Conservation (phyloP, 2,797 vertebrate species). For the Centropyge bicolor region DNA sequence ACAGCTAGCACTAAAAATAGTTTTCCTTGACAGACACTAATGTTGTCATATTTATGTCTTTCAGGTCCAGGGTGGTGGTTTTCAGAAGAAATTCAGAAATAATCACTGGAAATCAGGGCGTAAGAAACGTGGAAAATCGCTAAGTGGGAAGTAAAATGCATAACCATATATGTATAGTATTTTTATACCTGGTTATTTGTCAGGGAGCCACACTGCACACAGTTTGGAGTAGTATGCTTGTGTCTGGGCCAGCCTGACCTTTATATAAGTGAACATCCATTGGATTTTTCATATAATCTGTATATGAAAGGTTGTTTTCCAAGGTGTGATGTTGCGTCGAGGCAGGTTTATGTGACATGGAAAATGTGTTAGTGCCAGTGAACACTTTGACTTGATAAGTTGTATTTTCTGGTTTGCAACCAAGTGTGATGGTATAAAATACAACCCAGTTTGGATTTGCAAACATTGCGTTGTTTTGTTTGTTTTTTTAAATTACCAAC, state of each 20-base stretch:
- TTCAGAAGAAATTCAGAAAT: constrained; percentile 84
- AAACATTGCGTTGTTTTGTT: constrained; percentile 22
- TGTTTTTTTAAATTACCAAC: background rate
- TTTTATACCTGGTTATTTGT: constrained; percentile 36
- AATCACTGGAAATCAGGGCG: constrained; percentile 75
- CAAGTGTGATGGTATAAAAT: constrained; percentile 32
- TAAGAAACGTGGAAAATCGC: constrained; percentile 68
- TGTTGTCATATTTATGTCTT: constrained; percentile 30
- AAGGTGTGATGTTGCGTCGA: background rate
- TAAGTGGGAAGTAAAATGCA: constrained; percentile 72
- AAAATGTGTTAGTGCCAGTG: background rate
- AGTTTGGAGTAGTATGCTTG: constrained; percentile 4
- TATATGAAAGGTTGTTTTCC: background rate
- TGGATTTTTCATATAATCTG: constrained; percentile 10
- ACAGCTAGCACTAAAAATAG: background rate
- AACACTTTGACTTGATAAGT: constrained; percentile 10
- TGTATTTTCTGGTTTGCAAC: constrained; percentile 40
- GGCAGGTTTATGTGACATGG: background rate
- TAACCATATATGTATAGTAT: constrained; percentile 1
- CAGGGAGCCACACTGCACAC: background rate
- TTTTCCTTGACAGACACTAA: background rate
- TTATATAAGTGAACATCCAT: background rate
- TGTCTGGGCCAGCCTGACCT: constrained; percentile 1
- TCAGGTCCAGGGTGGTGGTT: constrained; percentile 78
- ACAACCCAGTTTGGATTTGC: constrained; percentile 38